These are phyloP conservation scores for Mercenaria mercenaria DNA, from an alignment of 1,140 invertebrate species.

Conservation along the genomic window DNA sequence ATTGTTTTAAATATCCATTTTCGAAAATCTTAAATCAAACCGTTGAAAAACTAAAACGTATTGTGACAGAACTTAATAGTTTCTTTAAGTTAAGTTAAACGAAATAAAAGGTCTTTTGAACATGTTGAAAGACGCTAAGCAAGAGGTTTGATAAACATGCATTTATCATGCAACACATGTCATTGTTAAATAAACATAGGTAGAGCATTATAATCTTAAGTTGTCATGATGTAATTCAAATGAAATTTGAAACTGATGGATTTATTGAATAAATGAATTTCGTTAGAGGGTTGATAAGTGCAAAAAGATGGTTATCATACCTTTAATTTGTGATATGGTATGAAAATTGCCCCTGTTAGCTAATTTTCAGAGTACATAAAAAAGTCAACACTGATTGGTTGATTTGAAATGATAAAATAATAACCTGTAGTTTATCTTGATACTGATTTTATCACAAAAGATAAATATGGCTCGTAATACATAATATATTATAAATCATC, in stretches of 20 bases:
- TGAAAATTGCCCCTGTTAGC: neutral
- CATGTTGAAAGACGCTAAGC: neutral
- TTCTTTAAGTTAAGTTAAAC: too few species aligned
- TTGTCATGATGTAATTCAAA: slow-evolving; percentile 4
- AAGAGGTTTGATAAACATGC: neutral
- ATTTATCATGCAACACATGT: neutral
- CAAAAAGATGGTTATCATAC: neutral
- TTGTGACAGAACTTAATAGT: too few species aligned
- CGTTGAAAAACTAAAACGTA: too few species aligned
- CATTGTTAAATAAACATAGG: slow-evolving; percentile 15
- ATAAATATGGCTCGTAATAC: too few species aligned
- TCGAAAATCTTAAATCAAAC: too few species aligned
- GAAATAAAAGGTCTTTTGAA: too few species aligned
- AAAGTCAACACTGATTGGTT: neutral
- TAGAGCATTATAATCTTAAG: neutral
- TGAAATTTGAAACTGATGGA: slow-evolving; percentile 18
- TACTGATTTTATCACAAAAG: too few species aligned
- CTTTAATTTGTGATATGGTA: neutral
- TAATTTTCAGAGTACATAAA: neutral
- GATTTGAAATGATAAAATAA: neutral
- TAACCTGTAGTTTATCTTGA: neutral
- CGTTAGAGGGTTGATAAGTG: neutral
- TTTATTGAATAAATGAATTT: neutral
- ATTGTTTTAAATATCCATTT: too few species aligned
- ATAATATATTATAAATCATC: too few species aligned